Base-by-base conservation (phyloP, 2,113 vertebrate genomes). In the Pteropus alecto region DNA sequence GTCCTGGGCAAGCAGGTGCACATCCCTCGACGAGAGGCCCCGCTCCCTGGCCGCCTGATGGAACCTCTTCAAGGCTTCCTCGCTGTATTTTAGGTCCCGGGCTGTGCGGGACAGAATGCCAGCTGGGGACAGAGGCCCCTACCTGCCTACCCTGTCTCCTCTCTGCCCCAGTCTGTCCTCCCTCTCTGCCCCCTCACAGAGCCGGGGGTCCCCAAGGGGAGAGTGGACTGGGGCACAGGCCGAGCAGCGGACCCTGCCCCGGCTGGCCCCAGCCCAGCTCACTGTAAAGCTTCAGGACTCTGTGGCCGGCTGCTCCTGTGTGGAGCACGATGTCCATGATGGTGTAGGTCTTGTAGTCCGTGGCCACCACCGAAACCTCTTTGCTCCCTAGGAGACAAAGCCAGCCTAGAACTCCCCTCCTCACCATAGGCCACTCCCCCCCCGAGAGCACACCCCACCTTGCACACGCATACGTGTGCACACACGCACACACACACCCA, bases 251-350 rank as follows among this genome's bases (percentile, higher is more conserved):
- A 6, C 71, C 26, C 73, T 19, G 14, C 24, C 21, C 41, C 21
- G 19, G 6, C 5, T 3, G 16, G 26, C 14, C 7, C 71, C 41
- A 0, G 33, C 65, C 67, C 4, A 33, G 43, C 90, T 93, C 33
- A 95, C 96, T 87, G 26, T 87, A 93, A 2, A 97, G 93, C 5
- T 82, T 97, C 30, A 96, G 1, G 60, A 18, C 3, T 1, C 13
- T 7, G 12, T 10, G 3, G 15, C 10, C 5, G 3, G 1, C 0
- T 8, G 1, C 30, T 0, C 12, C 24, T 0, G 1, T 3, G 10
- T 0, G 21, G 1, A 11, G 6, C 4, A 19, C 0, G 12, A 87
- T 0, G 5, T 28, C 14, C 77, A 92, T 19, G 82, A 97, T 21
- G 18, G 94, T 22, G 1, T 67, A 94, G 18, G 22, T 79, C 22